A percentile compares a stretch with the other conserved stretches of the same genome.
Evolutionary conservation across 2,888 invertebrate species (phyloP).

Genomic region (Neelides folsomi): DNA sequence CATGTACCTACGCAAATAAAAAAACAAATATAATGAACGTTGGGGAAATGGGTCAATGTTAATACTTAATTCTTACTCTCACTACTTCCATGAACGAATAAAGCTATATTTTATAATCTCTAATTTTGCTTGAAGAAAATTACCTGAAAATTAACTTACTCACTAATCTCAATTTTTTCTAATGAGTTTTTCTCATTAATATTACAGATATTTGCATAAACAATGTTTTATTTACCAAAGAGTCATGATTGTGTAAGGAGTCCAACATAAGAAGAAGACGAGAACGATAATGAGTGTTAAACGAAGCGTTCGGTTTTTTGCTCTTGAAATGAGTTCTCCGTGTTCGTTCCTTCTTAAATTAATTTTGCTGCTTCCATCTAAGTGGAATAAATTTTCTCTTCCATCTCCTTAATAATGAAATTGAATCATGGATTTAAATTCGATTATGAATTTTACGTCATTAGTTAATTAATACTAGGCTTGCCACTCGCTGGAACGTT

Average conservation of each 20-base stretch:
- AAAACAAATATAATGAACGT: no score
- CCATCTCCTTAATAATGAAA: no score
- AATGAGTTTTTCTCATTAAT: no score
- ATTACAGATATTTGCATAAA: no score
- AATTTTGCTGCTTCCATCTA: background rate
- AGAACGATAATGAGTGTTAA: slow-evolving; percentile 58
- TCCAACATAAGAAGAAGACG: slow-evolving; percentile 63
- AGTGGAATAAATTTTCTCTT: no score
- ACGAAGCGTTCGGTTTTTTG: slow-evolving; percentile 3
- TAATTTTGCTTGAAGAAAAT: background rate
- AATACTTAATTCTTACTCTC: no score
- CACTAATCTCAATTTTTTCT: background rate
- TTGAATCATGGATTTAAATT: no score
- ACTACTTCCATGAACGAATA: background rate
- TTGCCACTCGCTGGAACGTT: no score
- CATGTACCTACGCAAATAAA: slow-evolving; percentile 48
- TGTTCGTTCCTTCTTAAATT: slow-evolving; percentile 2
- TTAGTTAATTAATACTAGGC: no score
- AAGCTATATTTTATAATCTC: background rate
- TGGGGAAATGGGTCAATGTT: no score
- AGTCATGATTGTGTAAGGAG: slow-evolving; percentile 62
- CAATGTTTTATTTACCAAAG: no score
- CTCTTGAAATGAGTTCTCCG: background rate
- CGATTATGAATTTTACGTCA: no score
- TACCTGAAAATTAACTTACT: background rate